Percentiles rank a stretch among this genome's conserved stretches.
These are phyloP conservation scores for Tetraneura akinire DNA, from an alignment of 1,140 invertebrate species.

Conservation along the genomic window DNA sequence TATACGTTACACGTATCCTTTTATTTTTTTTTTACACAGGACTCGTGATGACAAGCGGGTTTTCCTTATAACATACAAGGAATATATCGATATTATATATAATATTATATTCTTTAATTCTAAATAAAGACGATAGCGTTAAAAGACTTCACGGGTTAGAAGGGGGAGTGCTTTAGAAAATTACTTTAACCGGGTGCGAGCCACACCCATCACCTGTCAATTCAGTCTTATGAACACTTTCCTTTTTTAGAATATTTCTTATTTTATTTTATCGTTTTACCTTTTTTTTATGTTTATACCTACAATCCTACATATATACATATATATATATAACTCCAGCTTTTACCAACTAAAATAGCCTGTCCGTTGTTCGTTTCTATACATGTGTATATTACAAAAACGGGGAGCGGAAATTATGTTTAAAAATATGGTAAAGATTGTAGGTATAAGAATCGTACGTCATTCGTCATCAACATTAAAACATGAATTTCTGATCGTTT, in stretches of 20 bases:
- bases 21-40: no score
- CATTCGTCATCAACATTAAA: no score
- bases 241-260: no score
- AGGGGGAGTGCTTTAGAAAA: constrained; percentile 36
- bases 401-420: no score
- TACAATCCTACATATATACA: not conserved
- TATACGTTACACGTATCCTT: no score
- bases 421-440: no score
- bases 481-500: no score
- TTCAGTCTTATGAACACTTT: constrained; percentile 2
- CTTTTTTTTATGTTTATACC: not conserved
- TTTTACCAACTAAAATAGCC: constrained; percentile 1
- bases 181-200: constrained; percentile 28
- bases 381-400: not conserved
- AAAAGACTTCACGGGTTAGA: constrained; percentile 1
- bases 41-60: no score
- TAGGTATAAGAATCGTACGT: no score
- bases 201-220: constrained; percentile 43
- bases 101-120: not conserved
- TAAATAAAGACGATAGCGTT: not conserved
- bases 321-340: not conserved
- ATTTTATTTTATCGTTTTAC: not conserved
- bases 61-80: no score
- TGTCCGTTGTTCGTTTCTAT: no score
- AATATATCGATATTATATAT: no score